Evolutionary conservation across 2,113 vertebrate species (phyloP), one percentile per base, ranked within the genome.

Genomic region (Haliaeetus leucogaster): DNA sequence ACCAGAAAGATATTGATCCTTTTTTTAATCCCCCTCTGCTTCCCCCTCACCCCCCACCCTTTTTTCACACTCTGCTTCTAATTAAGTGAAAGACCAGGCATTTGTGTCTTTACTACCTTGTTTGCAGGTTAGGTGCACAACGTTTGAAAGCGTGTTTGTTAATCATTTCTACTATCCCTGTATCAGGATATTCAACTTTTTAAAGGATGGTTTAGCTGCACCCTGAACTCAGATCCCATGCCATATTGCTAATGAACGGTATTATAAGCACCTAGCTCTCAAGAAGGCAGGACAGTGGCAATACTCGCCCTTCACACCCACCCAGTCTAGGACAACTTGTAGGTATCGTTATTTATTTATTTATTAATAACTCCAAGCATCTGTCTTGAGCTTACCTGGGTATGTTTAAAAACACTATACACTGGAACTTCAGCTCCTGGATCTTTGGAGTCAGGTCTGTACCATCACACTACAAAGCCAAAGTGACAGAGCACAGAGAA

Each of bases 361-460:
- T 79, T 40, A 29, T 27, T 52, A 52, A 14, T 43, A 82, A 77
- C 48, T 65, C n/a, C 53, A 82, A 92, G 12, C 34, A 77, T 87
- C 13, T 63, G 13, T 80, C 48, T 95, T 80, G 52, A 72, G 65
- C 98, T 98, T 98, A 99, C 98, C 98, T 98, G 97, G 98, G 98
- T 97, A 99, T 99, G 96, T 99, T 99, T 98, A 99, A 98, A 98
- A 99, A 99, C 96, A 99, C 98, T 98, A 99, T 98, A 98, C 98
- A 99, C 96, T 99, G 98, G 97, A 99, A 98, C 97, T 99, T 99
- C 97, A 98, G 96, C 97, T 99, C 98, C 98, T 99, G 98, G 97
- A 99, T 99, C 98, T 99, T 99, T 97, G 98, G 97, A 94, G 98
- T 99, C 96, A 99, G 98, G 97, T 99, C 98, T 88, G 98, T 98